Percentiles rank a stretch among this genome's conserved stretches.
Evolutionary conservation across 2,797 vertebrate species (phyloP).

Genomic region (Sebastes matsubarae): DNA sequence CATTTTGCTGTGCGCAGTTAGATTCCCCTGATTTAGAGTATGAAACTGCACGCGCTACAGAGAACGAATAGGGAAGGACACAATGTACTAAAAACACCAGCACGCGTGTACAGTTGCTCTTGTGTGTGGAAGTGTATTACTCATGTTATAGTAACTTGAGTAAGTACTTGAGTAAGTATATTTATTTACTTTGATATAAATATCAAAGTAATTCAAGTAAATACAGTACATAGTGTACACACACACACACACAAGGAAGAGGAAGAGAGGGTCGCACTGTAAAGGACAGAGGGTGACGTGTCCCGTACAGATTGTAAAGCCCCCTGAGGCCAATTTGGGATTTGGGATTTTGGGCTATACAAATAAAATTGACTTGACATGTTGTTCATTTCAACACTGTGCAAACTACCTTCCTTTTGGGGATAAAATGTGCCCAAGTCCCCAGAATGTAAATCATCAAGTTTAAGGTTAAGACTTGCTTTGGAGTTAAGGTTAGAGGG

Average conservation of each 20-base stretch:
- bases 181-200: too few species aligned
- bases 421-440: not conserved
- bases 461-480: not conserved
- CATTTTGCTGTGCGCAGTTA: slow-evolving; percentile 17
- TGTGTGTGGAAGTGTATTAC: not conserved
- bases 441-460: not conserved
- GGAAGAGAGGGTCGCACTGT: too few species aligned
- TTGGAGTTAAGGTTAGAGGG: not conserved
- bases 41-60: slow-evolving; percentile 1
- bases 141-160: too few species aligned
- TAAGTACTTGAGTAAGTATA: too few species aligned
- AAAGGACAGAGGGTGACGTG: too few species aligned
- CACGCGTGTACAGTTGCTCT: not conserved
- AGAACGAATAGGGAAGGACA: slow-evolving; percentile 29
- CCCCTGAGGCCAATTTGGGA: too few species aligned
- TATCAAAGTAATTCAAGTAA: too few species aligned
- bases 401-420: not conserved
- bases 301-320: too few species aligned
- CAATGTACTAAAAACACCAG: slow-evolving; percentile 31
- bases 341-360: too few species aligned
- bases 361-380: too few species aligned
- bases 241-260: too few species aligned
- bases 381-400: not conserved
- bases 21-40: slow-evolving; percentile 17
- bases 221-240: too few species aligned